phyloP scores from a whole-genome alignment of 2,888 invertebrate species.

The Pollenia labialis region DNA sequence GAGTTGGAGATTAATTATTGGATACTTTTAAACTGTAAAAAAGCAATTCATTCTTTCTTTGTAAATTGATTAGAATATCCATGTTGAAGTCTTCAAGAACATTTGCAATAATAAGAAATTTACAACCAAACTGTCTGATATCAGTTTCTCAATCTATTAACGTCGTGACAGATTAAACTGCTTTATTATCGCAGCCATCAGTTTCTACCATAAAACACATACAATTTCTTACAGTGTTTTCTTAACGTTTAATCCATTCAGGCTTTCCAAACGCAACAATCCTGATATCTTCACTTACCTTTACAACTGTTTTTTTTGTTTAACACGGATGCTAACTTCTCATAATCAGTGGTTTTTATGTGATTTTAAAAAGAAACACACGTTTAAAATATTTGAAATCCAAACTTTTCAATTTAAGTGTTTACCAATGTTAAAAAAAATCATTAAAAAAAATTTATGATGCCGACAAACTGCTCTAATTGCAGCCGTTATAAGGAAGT shows the following conservation, averaged over 20 bases:
- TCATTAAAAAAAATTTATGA: slow-evolving; percentile 18
- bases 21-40: no score
- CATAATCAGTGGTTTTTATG: slow-evolving; percentile 29
- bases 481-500: slow-evolving; percentile 18
- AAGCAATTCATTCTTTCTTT: no score
- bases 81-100: no score
- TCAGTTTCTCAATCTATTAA: background rate
- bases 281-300: no score
- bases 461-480: slow-evolving; percentile 42
- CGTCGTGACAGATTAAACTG: background rate
- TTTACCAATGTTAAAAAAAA: background rate
- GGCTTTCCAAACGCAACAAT: background rate
- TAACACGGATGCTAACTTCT: slow-evolving; percentile 42
- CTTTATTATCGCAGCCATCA: no score
- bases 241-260: background rate
- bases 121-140: background rate
- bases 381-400: background rate
- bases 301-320: slow-evolving; percentile 10
- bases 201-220: background rate
- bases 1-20: no score
- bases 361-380: background rate
- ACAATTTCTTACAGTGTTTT: background rate
- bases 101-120: no score
- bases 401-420: slow-evolving; percentile 7
- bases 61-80: no score